These are phyloP conservation scores for Drosophila burlai DNA, from an alignment of 1,140 invertebrate genomes.

Conservation along the genomic window DNA sequence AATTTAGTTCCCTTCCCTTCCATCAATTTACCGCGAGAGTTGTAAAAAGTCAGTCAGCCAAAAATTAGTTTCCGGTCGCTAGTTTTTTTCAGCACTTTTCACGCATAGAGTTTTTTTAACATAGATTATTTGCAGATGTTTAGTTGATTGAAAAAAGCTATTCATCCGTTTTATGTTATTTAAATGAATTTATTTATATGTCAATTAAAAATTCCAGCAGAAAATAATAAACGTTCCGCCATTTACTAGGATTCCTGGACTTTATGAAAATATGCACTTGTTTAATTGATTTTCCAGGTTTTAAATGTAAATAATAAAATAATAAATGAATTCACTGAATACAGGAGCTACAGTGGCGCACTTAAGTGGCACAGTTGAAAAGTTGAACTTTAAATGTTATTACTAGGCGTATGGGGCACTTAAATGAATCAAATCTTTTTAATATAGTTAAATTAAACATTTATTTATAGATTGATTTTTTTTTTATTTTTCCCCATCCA, in stretches of 20 bases:
- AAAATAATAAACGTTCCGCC: not conserved
- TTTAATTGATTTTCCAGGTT: not conserved
- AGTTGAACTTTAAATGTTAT: too few species aligned
- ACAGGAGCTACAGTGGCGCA: not conserved
- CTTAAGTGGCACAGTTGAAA: too few species aligned
- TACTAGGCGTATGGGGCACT: too few species aligned
- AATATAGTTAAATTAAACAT: too few species aligned
- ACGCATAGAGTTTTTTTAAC: slow-evolving; percentile 7
- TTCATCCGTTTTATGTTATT: not conserved
- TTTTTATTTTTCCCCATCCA: too few species aligned
- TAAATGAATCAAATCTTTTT: too few species aligned
- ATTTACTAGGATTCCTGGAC: not conserved
- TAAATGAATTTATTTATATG: not conserved
- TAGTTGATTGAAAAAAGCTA: not conserved
- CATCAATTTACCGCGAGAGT: slow-evolving; percentile 63
- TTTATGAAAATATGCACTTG: not conserved
- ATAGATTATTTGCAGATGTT: slow-evolving; percentile 16
- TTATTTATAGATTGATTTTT: too few species aligned
- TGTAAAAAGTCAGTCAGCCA: slow-evolving; percentile 71
- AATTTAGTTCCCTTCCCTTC: slow-evolving; percentile 5
- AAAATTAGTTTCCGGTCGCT: slow-evolving; percentile 50
- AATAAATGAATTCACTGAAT: not conserved
- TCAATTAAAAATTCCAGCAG: not conserved
- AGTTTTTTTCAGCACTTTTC: slow-evolving; percentile 29
- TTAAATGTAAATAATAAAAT: not conserved